Base-by-base conservation (phyloP, 2,888 invertebrate species). In the Tetanocera ferruginea region DNA sequence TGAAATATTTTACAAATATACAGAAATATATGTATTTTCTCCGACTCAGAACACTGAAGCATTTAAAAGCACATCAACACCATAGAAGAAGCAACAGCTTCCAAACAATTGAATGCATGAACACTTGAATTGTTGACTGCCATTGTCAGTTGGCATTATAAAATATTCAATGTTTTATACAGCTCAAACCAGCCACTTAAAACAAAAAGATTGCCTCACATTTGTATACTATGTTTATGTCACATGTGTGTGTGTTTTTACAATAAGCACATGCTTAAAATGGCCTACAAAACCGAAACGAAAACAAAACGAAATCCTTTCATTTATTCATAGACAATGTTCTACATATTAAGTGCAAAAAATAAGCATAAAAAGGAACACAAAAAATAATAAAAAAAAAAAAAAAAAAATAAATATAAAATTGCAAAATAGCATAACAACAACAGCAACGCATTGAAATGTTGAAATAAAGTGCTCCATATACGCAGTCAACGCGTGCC, bases 231-330 rank as follows among this genome's bases (percentile, higher is more conserved):
- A 55, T 5, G 19, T 23, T 2, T 8, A 14, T 1, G 23, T 23
- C 1, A 19, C 14, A 19, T 23, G 55, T 23, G 19, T 55, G 23
- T 55, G 55, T 9, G 19, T 8, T 23, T 55, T 19, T 3, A 55
- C 55, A 66, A 66, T 19, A 28, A 23, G 19, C 31, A 57, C 14
- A 60, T 25, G n/a, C 71, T 28, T 34, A 66, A 69, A 79, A 77
- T 76, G 76, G 62, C 76, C 76, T 66, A 79, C 49, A 70, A 77
- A 79, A 77, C 37, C 19, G 37, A 28, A 34, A 60, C 31, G 34
- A 67, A 37, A 34, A 55, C 23, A 52, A 9, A 76, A 23, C 55
- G 37, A 62, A 62, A 73, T 62, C 23, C 73, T 60, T 62, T 73
- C 17, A 62, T 19, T 64, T 73, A 73, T 73, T 73, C 73, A 49